Base-by-base conservation (phyloP, 2,888 invertebrate genomes). In the Polyommatus iphigenia region DNA sequence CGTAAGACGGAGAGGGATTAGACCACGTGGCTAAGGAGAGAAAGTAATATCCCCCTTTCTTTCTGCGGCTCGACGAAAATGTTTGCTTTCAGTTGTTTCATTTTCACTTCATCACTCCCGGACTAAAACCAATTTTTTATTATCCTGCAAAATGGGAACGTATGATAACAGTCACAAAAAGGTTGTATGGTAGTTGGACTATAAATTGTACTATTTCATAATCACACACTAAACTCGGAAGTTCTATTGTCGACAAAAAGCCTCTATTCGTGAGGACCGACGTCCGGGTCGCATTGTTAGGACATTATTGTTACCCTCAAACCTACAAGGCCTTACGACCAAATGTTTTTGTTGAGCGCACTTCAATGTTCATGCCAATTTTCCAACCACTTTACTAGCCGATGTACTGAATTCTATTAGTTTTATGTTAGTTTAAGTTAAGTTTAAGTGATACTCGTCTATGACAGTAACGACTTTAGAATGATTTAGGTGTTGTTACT, bases 231-330 rank as follows among this genome's bases (percentile, higher is more conserved):
- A 67, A 62, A 67, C 29, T 67, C 67, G 67, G 67, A 15, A 29
- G 67, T 29, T 67, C 5, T 67, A 29, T 29, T 29, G 67, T 15
- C 2, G 32, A 67, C 67, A 67, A 67, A 67, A 67, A 67, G 67
- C 1, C 67, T 29, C 67, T 15, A 6, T 67, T 67, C 6, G 67
- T 29, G 29, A 67, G 67, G 67, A 24, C 62, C 62, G 59, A 20
- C 29, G 67, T 67, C 67, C 67, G 67, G 67, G 67, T 67, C 29
- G 5, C 67, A 67, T 67, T 67, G 67, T 67, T 67, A 67, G 67
- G 29, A 32, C 67, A 67, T 67, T 67, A 67, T 29, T 67, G 67
- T 67, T 67, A 67, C 67, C 67, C 67, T 67, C 67, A 32, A 67
- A 67, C 29, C 67, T 32, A 15, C 67, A 32, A 15, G 29, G 29